Evolutionary conservation across 2,797 vertebrate species (phyloP).

Genomic region (Peromyscus attwateri): DNA sequence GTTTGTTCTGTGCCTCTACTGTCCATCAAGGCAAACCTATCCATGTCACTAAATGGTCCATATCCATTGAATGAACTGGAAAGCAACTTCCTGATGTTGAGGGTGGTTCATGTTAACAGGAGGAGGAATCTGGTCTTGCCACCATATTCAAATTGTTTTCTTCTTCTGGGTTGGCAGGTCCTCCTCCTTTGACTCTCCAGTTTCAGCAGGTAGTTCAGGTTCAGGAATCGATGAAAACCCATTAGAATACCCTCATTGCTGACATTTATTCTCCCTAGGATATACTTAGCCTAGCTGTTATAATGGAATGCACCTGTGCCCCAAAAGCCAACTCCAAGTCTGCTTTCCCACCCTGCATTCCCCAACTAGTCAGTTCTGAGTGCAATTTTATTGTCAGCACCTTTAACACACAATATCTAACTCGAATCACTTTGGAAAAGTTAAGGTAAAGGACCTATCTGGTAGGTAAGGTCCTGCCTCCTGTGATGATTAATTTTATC

Average conservation of each 20-base stretch:
- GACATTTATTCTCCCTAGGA: neutral
- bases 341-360: neutral
- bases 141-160: neutral
- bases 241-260: neutral
- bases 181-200: neutral
- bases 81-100: neutral
- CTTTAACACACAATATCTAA: neutral
- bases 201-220: neutral
- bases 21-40: neutral
- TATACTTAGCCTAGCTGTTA: neutral
- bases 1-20: neutral
- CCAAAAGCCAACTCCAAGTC: neutral
- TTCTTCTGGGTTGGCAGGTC: neutral
- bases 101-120: neutral
- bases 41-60: neutral
- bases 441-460: neutral
- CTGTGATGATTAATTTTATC: neutral
- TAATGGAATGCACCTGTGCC: neutral
- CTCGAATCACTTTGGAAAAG: neutral
- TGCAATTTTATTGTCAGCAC: neutral
- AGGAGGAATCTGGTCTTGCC: neutral
- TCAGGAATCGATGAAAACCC: neutral
- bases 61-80: neutral
- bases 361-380: neutral
- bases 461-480: neutral